phyloP scores from a whole-genome alignment of 2,113 vertebrate species.

The Microcebus jonahi region DNA sequence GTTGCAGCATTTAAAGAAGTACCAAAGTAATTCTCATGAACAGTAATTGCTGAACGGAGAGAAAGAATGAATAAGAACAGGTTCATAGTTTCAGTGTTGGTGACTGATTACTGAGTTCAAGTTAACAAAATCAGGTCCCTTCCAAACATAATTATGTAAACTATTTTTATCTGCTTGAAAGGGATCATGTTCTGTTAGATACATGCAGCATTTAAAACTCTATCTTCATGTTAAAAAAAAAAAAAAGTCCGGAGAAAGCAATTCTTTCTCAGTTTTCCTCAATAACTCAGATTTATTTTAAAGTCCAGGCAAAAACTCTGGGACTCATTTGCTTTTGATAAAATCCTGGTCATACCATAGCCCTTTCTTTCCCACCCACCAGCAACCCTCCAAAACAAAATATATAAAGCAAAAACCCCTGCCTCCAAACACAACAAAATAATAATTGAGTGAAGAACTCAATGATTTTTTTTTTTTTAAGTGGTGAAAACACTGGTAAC shows the following conservation, averaged over 20 bases:
- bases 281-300: constrained; percentile 71
- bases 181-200: constrained; percentile 7
- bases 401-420: not conserved
- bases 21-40: not conserved
- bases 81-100: constrained; percentile 66
- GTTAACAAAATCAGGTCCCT: constrained; percentile 31
- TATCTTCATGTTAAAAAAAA: constrained; percentile 71
- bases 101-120: constrained; percentile 41
- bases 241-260: constrained; percentile 66
- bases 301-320: constrained; percentile 73
- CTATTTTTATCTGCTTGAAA: constrained; percentile 27
- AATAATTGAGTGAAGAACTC: constrained; percentile 61
- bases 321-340: constrained; percentile 43
- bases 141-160: not conserved
- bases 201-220: constrained; percentile 62
- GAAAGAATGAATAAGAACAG: constrained; percentile 51
- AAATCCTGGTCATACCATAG: not conserved
- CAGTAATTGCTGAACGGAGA: constrained; percentile 42
- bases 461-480: constrained; percentile 12
- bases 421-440: not conserved
- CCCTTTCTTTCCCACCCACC: constrained; percentile 2
- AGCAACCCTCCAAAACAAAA: not conserved
- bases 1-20: constrained; percentile 49
- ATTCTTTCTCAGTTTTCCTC: constrained; percentile 61
- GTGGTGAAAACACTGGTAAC: constrained; percentile 74